These are phyloP conservation scores for Calliphora vomitoria DNA, from an alignment of 2,888 invertebrate genomes.

Conservation along the genomic window DNA sequence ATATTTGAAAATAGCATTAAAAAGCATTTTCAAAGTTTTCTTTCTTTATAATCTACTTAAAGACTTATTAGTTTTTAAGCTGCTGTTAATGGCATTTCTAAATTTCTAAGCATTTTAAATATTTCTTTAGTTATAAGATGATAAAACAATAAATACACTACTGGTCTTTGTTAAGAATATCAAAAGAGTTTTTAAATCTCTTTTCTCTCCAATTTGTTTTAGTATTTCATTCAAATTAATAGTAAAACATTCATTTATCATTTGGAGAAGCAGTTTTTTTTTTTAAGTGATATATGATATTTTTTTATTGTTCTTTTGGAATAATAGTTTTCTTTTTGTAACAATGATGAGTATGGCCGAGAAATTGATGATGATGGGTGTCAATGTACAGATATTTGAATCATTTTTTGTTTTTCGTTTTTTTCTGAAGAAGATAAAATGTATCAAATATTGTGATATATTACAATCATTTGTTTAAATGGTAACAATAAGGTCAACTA, in stretches of 20 bases:
- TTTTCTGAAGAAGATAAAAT: background rate
- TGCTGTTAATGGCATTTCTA: slow-evolving; percentile 15
- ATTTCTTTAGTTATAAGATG: background rate
- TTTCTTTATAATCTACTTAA: slow-evolving; percentile 30
- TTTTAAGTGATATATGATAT: slow-evolving; percentile 16
- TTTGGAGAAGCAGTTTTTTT: background rate
- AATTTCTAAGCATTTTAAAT: background rate
- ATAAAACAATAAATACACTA: slow-evolving; percentile 16
- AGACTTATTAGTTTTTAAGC: slow-evolving; percentile 29
- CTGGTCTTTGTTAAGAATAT: slow-evolving; percentile 11
- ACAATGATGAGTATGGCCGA: slow-evolving; percentile 9
- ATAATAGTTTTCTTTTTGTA: background rate
- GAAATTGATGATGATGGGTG: slow-evolving; percentile 53
- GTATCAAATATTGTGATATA: slow-evolving; percentile 9
- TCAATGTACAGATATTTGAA: slow-evolving; percentile 24
- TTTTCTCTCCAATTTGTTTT: background rate
- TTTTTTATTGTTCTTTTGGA: background rate
- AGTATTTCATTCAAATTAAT: background rate
- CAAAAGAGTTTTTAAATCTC: background rate
- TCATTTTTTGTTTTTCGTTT: slow-evolving; percentile 13
- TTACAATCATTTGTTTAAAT: slow-evolving; percentile 14
- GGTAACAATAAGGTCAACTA: slow-evolving; percentile 29
- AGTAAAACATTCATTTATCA: slow-evolving; percentile 30
- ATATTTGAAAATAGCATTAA: background rate
- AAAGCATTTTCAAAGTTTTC: background rate